These are phyloP conservation scores for Tragelaphus imberbis DNA, from an alignment of 2,113 vertebrate genomes.

Conservation along the genomic window DNA sequence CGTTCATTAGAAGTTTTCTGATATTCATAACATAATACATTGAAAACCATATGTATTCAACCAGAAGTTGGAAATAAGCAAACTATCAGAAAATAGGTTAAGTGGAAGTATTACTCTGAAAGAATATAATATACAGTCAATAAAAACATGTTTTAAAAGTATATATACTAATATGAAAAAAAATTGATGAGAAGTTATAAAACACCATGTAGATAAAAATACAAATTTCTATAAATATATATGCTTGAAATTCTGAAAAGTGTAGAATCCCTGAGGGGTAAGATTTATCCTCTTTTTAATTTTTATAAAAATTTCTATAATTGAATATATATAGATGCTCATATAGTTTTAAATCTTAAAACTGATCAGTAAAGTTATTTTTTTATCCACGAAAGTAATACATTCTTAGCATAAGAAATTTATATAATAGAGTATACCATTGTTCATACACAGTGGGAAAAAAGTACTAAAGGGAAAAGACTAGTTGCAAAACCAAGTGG, in stretches of 20 bases:
- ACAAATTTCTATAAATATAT: not conserved
- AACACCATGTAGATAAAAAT: not conserved
- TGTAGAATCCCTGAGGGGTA: not conserved
- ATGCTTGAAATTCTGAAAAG: not conserved
- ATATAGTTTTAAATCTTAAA: not conserved
- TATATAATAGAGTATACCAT: not conserved
- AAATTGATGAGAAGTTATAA: not conserved
- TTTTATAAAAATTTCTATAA: conserved; percentile 1
- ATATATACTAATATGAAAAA: no score
- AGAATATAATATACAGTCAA: not conserved
- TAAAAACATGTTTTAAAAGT: not conserved
- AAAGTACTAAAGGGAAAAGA: not conserved
- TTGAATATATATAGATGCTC: not conserved
- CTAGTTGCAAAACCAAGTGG: not conserved
- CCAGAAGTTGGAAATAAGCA: not conserved
- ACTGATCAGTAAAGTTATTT: conserved; percentile 1
- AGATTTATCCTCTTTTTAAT: not conserved
- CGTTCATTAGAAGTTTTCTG: not conserved
- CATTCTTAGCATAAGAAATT: not conserved
- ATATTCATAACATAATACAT: not conserved
- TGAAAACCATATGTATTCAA: not conserved
- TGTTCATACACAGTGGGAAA: not conserved
- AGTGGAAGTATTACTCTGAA: not conserved
- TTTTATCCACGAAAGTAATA: not conserved
- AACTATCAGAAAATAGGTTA: not conserved